These are phyloP conservation scores for Drosophila mulleri DNA, from an alignment of 2,888 invertebrate genomes.

Conservation along the genomic window DNA sequence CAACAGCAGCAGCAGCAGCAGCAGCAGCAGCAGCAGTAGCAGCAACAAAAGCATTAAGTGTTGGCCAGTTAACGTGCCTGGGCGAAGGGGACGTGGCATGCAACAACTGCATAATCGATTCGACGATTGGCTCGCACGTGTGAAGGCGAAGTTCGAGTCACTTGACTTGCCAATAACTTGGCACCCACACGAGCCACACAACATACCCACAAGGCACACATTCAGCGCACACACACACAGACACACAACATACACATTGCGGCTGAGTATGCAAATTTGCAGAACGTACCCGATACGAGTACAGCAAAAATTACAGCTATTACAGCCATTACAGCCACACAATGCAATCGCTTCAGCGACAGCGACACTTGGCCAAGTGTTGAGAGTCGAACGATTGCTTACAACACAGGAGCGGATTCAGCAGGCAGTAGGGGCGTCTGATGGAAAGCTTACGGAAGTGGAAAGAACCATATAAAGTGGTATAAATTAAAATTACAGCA, in stretches of 20 bases:
- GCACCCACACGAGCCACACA: conserved; percentile 45
- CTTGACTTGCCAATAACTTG: conserved; percentile 68
- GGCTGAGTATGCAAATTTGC: conserved; percentile 57
- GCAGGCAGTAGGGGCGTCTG: background rate
- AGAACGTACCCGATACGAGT: conserved; percentile 18
- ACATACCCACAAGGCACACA: conserved; percentile 8
- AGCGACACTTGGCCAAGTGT: conserved; percentile 65
- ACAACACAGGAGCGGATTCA: conserved; percentile 40
- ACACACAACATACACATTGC: conserved; percentile 20
- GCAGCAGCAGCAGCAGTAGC: conserved; percentile 7
- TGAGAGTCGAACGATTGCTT: conserved; percentile 40
- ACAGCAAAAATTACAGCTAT: conserved; percentile 51
- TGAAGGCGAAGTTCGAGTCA: conserved; percentile 23
- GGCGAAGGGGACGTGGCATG: conserved; percentile 63
- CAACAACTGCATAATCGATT: conserved; percentile 68
- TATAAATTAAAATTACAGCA: background rate
- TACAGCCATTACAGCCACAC: conserved; percentile 49
- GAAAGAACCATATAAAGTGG: too few species aligned
- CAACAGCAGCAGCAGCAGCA: conserved; percentile 52
- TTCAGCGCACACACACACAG: conserved; percentile 2
- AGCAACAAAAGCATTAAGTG: conserved; percentile 52
- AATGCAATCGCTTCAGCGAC: conserved; percentile 26
- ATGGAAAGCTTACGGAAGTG: too few species aligned
- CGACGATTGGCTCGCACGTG: conserved; percentile 32
- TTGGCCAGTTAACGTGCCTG: conserved; percentile 56